phyloP scores from a whole-genome alignment of 2,113 vertebrate genomes.

The Barnardius zonarius region DNA sequence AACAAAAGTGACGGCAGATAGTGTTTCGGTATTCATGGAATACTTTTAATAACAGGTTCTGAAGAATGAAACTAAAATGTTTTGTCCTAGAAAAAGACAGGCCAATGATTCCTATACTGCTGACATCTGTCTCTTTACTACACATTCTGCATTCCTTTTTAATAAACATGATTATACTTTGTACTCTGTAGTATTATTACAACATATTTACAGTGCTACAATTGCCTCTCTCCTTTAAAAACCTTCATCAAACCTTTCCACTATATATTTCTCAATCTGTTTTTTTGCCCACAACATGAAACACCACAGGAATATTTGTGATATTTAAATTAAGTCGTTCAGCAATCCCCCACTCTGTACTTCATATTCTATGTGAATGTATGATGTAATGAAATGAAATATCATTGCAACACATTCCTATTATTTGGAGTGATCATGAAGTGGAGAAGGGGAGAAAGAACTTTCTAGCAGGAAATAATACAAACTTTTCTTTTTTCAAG shows the following conservation, averaged over 20 bases:
- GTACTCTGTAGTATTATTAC: not conserved
- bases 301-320: not conserved
- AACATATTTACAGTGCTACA: not conserved
- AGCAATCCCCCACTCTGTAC: not conserved
- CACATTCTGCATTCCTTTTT: not conserved
- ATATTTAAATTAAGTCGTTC: constrained; percentile 32
- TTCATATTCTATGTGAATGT: not conserved
- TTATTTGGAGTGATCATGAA: not conserved
- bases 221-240: not conserved
- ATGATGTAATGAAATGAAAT: constrained; percentile 31
- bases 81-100: not conserved
- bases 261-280: not conserved
- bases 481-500: not conserved
- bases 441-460: not conserved
- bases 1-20: not conserved
- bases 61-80: not conserved
- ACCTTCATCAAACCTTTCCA: not conserved
- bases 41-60: not conserved
- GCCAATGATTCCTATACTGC: not conserved
- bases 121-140: not conserved
- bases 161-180: not conserved
- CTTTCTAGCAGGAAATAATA: not conserved
- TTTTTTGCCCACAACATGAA: not conserved
- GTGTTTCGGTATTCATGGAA: not conserved
- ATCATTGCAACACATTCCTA: not conserved